Conservation (phyloP, 1,140 invertebrate genomes). For the Drosophila orosa region DNA sequence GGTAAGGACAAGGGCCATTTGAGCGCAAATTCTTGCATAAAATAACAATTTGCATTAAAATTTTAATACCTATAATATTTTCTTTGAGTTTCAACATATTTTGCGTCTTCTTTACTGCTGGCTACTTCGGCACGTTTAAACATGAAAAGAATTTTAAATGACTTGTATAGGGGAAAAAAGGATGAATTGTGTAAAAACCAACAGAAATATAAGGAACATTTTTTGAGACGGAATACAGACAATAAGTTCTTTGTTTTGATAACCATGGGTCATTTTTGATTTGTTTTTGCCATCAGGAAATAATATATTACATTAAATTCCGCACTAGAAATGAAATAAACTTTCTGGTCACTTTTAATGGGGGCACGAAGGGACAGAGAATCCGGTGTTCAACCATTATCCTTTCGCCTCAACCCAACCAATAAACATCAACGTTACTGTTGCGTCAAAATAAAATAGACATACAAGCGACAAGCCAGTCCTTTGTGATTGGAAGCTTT, state of each 20-base stretch:
- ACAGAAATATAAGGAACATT: conserved; percentile 12
- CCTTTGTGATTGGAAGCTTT: conserved; percentile 23
- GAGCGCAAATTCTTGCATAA: conserved; percentile 74
- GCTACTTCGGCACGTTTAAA: conserved; percentile 59
- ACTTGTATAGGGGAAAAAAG: conserved; percentile 27
- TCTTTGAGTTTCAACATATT: conserved; percentile 52
- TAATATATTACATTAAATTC: not conserved
- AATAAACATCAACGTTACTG: conserved; percentile 73
- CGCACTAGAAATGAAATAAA: not conserved
- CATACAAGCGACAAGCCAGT: conserved; percentile 35
- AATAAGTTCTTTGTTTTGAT: not conserved
- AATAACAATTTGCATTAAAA: conserved; percentile 83
- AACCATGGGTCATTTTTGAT: not conserved
- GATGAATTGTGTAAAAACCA: conserved; percentile 6
- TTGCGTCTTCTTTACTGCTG: conserved; percentile 13
- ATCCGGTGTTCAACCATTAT: conserved; percentile 49
- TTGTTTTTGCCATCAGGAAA: not conserved
- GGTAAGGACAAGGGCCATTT: conserved; percentile 33
- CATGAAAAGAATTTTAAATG: conserved; percentile 80
- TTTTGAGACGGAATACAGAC: not conserved
- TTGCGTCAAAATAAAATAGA: conserved; percentile 56
- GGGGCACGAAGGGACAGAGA: not conserved
- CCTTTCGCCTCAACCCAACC: conserved; percentile 69
- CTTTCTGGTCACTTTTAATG: not conserved
- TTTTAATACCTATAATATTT: conserved; percentile 81